Conservation (phyloP, 2,797 vertebrate species). For the Garrulus glandarius region DNA sequence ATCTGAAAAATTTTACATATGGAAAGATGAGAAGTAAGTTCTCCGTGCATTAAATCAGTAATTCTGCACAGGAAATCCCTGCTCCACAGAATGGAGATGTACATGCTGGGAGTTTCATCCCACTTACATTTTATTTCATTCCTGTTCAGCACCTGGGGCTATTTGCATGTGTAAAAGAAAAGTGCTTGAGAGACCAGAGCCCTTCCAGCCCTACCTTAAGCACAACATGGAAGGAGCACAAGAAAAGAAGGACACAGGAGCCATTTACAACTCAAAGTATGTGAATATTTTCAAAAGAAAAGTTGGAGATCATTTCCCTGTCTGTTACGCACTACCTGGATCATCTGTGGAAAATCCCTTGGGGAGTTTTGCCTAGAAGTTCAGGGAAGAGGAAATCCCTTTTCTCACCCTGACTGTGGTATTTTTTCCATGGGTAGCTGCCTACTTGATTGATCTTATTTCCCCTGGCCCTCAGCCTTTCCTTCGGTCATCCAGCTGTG, state of each 20-base stretch:
- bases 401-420: slow-evolving; percentile 34
- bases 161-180: background rate
- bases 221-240: background rate
- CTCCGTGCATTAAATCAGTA: background rate
- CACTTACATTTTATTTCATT: background rate
- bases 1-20: background rate
- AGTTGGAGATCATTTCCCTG: background rate
- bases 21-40: background rate
- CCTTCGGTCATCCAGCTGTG: slow-evolving; percentile 54
- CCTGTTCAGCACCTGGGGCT: background rate
- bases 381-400: background rate
- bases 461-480: slow-evolving; percentile 43
- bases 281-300: background rate
- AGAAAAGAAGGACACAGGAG: background rate
- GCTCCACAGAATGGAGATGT: background rate
- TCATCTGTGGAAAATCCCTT: background rate
- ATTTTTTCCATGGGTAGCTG: slow-evolving; percentile 54
- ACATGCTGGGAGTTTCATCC: background rate
- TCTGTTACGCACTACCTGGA: background rate
- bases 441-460: slow-evolving; percentile 63
- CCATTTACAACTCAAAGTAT: background rate
- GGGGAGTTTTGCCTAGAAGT: background rate
- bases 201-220: background rate
- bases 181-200: background rate
- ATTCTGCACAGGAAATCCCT: background rate